Evolutionary conservation across 2,113 vertebrate genomes (phyloP).

Genomic region (Amphiprion ocellaris): DNA sequence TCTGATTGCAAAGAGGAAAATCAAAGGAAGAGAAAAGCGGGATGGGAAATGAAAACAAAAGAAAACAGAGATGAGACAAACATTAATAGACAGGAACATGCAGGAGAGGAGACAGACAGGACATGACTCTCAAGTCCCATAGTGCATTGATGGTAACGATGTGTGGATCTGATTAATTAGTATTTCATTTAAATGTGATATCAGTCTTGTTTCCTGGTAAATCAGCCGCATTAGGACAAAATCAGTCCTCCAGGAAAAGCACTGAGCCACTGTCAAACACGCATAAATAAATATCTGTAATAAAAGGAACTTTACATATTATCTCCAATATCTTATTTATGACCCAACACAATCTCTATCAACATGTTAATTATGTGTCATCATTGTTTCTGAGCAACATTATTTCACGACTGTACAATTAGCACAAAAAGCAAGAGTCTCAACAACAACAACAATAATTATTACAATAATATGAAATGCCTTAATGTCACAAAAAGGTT

Average conservation of each 20-base stretch:
- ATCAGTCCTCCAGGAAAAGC: neutral
- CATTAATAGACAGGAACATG: constrained; percentile 11
- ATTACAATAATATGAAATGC: too few relatives aligned
- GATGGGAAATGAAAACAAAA: neutral
- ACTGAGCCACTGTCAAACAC: neutral
- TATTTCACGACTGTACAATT: too few relatives aligned
- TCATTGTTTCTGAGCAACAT: too few relatives aligned
- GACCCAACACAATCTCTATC: too few relatives aligned
- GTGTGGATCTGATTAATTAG: constrained; percentile 47
- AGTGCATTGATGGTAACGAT: constrained; percentile 29
- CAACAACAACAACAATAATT: too few relatives aligned
- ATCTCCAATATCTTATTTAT: too few relatives aligned
- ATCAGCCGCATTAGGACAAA: constrained; percentile 33
- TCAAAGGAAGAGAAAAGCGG: neutral
- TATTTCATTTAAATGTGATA: constrained; percentile 50
- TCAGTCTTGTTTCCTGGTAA: constrained; percentile 20
- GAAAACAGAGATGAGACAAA: neutral
- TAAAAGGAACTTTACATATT: too few relatives aligned
- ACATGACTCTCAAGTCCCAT: constrained; percentile 11
- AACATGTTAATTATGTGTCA: too few relatives aligned
- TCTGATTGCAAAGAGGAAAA: constrained; percentile 18
- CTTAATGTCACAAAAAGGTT: too few relatives aligned
- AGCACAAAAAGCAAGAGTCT: too few relatives aligned
- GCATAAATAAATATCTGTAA: neutral
- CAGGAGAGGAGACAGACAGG: constrained; percentile 16